Evolutionary conservation across 2,113 vertebrate genomes (phyloP).

Genomic region (Girardinichthys multiradiatus): DNA sequence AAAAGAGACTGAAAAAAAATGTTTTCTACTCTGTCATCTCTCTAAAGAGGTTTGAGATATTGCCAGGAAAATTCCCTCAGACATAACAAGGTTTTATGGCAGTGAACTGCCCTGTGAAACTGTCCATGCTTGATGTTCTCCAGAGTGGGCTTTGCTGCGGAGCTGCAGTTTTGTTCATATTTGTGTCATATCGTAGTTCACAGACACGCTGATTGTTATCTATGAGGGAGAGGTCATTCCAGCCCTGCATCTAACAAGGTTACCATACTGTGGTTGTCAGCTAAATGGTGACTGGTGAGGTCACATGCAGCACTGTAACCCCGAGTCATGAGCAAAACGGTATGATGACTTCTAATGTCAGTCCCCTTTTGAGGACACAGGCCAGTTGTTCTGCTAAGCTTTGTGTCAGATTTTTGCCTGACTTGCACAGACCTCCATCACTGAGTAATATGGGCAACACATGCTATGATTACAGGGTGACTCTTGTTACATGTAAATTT

Average conservation of each 20-base stretch:
- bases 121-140: constrained; percentile 67
- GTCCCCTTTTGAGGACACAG: constrained; percentile 56
- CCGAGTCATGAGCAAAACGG: constrained; percentile 54
- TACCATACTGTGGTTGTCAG: constrained; percentile 72
- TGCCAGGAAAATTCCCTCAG: constrained; percentile 68
- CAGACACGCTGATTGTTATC: constrained; percentile 77
- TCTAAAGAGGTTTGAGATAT: constrained; percentile 66
- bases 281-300: constrained; percentile 75
- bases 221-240: constrained; percentile 63
- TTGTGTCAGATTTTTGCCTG: constrained; percentile 44
- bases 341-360: constrained; percentile 58
- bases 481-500: constrained; percentile 16
- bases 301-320: constrained; percentile 61
- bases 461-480: constrained; percentile 14
- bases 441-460: constrained; percentile 41
- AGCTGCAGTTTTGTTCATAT: constrained; percentile 71
- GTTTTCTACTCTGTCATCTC: constrained; percentile 59
- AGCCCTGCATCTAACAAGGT: constrained; percentile 67
- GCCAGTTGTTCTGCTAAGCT: constrained; percentile 50
- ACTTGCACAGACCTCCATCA: constrained; percentile 49
- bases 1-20: constrained; percentile 17
- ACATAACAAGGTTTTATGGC: constrained; percentile 78
- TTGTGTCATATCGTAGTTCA: constrained; percentile 72
- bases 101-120: constrained; percentile 65
- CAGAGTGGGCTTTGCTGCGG: constrained; percentile 46